Evolutionary conservation across 1,140 invertebrate genomes (phyloP).

Genomic region (Branchinecta lynchi): DNA sequence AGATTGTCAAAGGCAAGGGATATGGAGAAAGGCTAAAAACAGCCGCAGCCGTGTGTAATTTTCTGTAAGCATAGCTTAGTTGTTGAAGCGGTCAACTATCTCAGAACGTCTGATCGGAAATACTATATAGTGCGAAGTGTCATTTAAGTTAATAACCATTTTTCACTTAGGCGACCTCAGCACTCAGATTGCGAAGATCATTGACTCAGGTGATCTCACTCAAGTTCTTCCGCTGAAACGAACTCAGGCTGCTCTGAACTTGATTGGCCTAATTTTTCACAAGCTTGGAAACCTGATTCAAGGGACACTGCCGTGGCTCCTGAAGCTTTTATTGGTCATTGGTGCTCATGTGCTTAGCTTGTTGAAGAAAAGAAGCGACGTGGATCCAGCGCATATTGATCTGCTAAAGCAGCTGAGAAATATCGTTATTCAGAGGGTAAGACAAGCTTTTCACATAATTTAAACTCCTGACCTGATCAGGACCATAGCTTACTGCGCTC

Average conservation of each 20-base stretch:
- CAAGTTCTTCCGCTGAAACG: constrained; percentile 51
- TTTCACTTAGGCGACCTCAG: too few species aligned
- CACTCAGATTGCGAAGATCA: constrained; percentile 33
- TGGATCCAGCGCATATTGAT: constrained; percentile 28
- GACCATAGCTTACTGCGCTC: constrained; percentile 13
- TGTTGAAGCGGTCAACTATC: too few species aligned
- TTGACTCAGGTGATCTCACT: constrained; percentile 38
- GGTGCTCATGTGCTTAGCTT: constrained; percentile 44
- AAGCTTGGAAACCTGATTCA: constrained; percentile 63
- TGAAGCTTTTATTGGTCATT: constrained; percentile 54
- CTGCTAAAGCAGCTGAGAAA: constrained; percentile 47
- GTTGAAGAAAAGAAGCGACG: constrained; percentile 29
- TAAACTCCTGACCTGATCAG: constrained; percentile 11
- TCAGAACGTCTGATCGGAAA: too few species aligned
- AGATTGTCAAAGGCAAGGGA: too few species aligned
- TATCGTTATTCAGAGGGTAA: constrained; percentile 25
- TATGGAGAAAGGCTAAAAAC: too few species aligned
- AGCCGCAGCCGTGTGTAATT: too few species aligned
- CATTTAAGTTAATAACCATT: too few species aligned
- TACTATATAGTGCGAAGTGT: too few species aligned
- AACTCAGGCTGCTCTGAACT: constrained; percentile 54
- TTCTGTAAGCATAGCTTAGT: too few species aligned
- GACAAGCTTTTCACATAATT: constrained; percentile 5
- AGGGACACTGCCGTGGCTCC: constrained; percentile 45
- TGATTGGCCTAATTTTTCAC: constrained; percentile 61